These are phyloP conservation scores for Bothrops jararaca DNA, from an alignment of 2,113 vertebrate genomes.

Conservation along the genomic window DNA sequence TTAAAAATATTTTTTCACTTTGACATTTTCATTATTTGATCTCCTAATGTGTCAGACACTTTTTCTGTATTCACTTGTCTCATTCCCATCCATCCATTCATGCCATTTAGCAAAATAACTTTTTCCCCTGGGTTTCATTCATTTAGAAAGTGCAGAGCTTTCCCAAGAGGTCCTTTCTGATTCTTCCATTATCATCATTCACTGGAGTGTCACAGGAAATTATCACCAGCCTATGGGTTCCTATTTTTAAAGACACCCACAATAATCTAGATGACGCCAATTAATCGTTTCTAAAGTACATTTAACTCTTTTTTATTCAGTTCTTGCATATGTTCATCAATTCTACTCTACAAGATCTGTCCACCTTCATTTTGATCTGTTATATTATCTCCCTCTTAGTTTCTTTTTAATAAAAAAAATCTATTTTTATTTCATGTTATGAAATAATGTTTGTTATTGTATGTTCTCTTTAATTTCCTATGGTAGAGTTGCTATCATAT, in stretches of 20 bases:
- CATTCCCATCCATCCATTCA: not conserved
- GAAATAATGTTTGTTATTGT: not conserved
- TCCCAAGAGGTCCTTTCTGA: not conserved
- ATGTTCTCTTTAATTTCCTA: not conserved
- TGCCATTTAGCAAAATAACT: not conserved
- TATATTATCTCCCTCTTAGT: not conserved
- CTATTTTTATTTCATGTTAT: not conserved
- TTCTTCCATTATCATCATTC: not conserved
- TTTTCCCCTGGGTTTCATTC: not conserved
- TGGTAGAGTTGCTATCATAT: not conserved
- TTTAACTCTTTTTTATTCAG: not conserved
- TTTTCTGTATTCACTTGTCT: not conserved
- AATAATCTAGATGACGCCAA: not conserved
- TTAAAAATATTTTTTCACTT: not conserved
- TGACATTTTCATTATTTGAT: not conserved
- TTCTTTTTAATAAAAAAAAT: not conserved
- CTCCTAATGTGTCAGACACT: not conserved
- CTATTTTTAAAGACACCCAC: not conserved
- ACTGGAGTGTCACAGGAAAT: not conserved
- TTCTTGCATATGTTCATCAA: not conserved
- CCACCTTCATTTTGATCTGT: not conserved
- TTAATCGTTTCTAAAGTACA: not conserved
- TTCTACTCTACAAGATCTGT: not conserved
- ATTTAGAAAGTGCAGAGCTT: not conserved
- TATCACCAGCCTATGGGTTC: not conserved